Percentiles rank a stretch among this genome's conserved stretches.
Evolutionary conservation across 2,797 vertebrate species (phyloP).

Genomic region (Ciconia nigra): DNA sequence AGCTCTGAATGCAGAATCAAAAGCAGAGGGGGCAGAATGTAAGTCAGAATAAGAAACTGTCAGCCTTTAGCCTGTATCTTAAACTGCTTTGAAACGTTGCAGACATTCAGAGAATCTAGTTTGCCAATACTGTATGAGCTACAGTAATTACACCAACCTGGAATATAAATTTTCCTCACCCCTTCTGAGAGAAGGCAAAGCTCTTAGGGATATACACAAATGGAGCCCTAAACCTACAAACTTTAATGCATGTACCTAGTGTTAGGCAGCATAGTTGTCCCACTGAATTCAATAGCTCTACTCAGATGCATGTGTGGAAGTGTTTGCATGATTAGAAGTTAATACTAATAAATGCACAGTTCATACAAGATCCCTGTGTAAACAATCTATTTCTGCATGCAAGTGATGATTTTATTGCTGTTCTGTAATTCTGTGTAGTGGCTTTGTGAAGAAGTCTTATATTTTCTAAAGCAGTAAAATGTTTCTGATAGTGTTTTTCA

Average conservation of each 20-base stretch:
- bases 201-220: not conserved
- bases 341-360: constrained; percentile 29
- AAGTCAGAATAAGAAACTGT: constrained; percentile 47
- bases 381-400: constrained; percentile 37
- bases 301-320: constrained; percentile 1
- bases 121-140: not conserved
- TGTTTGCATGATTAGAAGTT: constrained; percentile 5
- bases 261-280: not conserved
- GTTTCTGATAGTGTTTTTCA: constrained; percentile 46
- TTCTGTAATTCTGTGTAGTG: not conserved
- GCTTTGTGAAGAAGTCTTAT: constrained; percentile 31
- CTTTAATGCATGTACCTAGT: not conserved
- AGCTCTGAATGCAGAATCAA: constrained; percentile 50
- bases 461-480: constrained; percentile 41
- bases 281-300: not conserved
- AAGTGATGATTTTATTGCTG: constrained; percentile 47
- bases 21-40: constrained; percentile 32
- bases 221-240: not conserved
- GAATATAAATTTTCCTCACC: constrained; percentile 17
- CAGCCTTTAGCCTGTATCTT: constrained; percentile 34
- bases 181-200: not conserved
- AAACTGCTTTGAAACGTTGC: constrained; percentile 31
- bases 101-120: constrained; percentile 6
- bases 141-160: constrained; percentile 27
- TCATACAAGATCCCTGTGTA: not conserved